Evolutionary conservation across 2,113 vertebrate genomes (phyloP), one percentile per base, ranked within the genome.

Genomic region (Oryzias celebensis): DNA sequence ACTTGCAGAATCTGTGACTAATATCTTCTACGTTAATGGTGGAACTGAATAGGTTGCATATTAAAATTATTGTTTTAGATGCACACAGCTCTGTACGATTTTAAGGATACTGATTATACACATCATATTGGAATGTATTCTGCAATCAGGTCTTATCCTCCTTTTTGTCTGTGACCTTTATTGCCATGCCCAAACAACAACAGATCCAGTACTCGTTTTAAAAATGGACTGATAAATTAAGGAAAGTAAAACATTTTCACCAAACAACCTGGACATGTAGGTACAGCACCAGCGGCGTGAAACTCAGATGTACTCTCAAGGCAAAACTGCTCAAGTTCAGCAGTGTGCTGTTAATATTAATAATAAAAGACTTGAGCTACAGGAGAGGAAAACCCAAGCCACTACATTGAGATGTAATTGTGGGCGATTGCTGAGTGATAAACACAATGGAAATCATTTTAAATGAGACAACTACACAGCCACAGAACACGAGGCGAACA

Each of bases 371-470:
- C 16, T 48, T 57, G 57, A 15, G 47, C 52, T 24, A 20, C 20
- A 46, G 57, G 47, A 66, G 28, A 36, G 36, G 36, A 36, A 36
- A n/a, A 14, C 22, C 18, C 12, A 58, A 70, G 13, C 12, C 48
- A 49, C 16, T 22, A 7, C 12, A 43, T 8, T 50, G 31, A 58
- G 31, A 5, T 18, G 18, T 23, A 52, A 42, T 65, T 57, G 8
- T 23, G 20, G 14, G 14, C 60, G 43, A 68, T 4, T 65, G n/a
- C 44, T 70, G 22, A 65, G 23, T 58, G 71, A 58, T 67, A 45
- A 68, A 48, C 44, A 59, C 51, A 49, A 46, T 42, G 15, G 28
- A 62, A 63, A 69, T 65, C 4, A 43, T 62, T 62, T 31, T 70
- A 44, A 28, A 8, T 48, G 49, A 49, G 48, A 22, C 43, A 47